These are phyloP conservation scores for Drosophila sordidula DNA, from an alignment of 2,888 invertebrate species.

Conservation along the genomic window DNA sequence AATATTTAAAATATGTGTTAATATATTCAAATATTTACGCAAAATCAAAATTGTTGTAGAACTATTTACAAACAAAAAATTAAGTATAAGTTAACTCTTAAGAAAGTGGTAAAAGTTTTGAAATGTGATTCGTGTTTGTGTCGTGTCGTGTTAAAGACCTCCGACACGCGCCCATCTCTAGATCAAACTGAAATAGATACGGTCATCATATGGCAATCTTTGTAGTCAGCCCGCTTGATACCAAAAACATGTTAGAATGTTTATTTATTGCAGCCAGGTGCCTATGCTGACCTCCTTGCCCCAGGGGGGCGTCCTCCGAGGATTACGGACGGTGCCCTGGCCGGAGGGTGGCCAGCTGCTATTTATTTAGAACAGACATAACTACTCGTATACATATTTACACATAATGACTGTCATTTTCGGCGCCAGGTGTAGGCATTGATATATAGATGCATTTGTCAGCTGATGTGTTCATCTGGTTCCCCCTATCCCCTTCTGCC, in stretches of 20 bases:
- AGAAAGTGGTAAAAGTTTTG: neutral
- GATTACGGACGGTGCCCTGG: slow-evolving; percentile 18
- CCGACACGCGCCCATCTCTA: neutral
- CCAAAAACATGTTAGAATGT: slow-evolving; percentile 45
- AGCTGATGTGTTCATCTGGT: slow-evolving; percentile 64
- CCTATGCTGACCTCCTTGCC: slow-evolving; percentile 63
- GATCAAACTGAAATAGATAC: slow-evolving; percentile 23
- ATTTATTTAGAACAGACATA: slow-evolving; percentile 55
- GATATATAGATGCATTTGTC: slow-evolving; percentile 73
- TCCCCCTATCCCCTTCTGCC: neutral
- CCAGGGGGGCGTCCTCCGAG: slow-evolving; percentile 34
- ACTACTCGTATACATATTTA: slow-evolving; percentile 44
- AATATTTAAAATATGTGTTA: neutral
- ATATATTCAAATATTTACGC: too few species aligned
- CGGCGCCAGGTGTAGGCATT: slow-evolving; percentile 72
- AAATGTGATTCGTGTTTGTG: too few species aligned
- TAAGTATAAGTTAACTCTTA: neutral
- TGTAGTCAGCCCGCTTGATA: slow-evolving; percentile 32
- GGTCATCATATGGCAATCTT: slow-evolving; percentile 28
- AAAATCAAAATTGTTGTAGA: too few species aligned
- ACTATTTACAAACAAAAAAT: too few species aligned
- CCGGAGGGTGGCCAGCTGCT: slow-evolving; percentile 46
- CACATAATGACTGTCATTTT: slow-evolving; percentile 79
- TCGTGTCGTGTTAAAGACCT: neutral
- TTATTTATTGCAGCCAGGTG: slow-evolving; percentile 80